A percentile compares a stretch with the other conserved stretches of the same genome.
Conservation (phyloP, 2,888 invertebrate species). For the Drosophila silvestris region DNA sequence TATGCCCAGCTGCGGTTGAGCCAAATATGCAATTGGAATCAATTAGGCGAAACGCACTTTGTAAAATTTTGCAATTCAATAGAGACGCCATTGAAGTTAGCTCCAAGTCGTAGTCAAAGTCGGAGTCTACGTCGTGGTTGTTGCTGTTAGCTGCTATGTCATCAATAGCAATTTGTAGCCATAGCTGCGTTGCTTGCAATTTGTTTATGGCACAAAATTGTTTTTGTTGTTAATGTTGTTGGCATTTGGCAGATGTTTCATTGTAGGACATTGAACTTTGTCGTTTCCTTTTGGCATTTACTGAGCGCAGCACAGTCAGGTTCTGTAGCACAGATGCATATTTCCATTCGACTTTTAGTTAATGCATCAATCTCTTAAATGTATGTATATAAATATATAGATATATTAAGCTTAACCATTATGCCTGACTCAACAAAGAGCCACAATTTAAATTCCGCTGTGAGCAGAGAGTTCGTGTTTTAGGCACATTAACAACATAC, state of each 20-base stretch:
- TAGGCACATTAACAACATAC: constrained; percentile 50
- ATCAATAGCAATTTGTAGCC: constrained; percentile 70
- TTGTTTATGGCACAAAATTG: constrained; percentile 69
- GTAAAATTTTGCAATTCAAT: constrained; percentile 46
- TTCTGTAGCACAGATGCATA: constrained; percentile 37
- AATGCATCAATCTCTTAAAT: constrained; percentile 15
- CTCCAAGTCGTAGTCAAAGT: constrained; percentile 17
- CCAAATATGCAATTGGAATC: constrained; percentile 32
- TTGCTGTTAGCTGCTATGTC: constrained; percentile 57
- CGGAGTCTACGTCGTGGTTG: not conserved
- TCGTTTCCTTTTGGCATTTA: constrained; percentile 54
- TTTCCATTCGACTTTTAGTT: not conserved
- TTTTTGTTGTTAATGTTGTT: constrained; percentile 32
- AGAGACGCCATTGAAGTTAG: constrained; percentile 45
- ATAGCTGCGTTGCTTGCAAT: constrained; percentile 54
- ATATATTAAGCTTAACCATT: constrained; percentile 33
- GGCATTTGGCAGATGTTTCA: constrained; percentile 54
- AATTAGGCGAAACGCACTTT: constrained; percentile 61
- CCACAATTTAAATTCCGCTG: constrained; percentile 13
- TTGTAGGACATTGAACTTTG: constrained; percentile 69
- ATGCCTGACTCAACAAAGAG: constrained; percentile 20
- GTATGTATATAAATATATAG: not conserved
- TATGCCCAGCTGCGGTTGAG: constrained; percentile 40
- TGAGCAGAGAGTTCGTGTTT: constrained; percentile 49
- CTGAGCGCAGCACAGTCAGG: constrained; percentile 17